Base-by-base conservation (phyloP, 1,140 invertebrate genomes). In the Drosophila paulistorum region DNA sequence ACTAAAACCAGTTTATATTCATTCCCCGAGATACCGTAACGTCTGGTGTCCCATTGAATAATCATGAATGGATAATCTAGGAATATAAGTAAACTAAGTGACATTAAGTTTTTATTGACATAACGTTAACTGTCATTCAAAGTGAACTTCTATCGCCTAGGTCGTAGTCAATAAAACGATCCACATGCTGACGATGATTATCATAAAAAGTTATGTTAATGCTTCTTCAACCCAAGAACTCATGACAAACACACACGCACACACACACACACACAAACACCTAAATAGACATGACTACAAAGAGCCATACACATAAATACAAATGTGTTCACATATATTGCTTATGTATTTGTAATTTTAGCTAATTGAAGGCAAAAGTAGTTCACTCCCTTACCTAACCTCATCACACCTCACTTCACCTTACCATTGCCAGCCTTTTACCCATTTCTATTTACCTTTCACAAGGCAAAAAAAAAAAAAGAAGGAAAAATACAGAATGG, bases 151-250 rank as follows among this genome's bases (percentile, higher is more conserved):
- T 60, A 33, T 58, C 0, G 45, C 14, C 55, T 48, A 17, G 48
- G 48, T 54, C 42, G 37, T 17, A 67, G 76, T 71, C 81, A 83
- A 84, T 83, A 83, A 83, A 83, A 79, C 81, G 81, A 83, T 84
- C 62, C 81, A 80, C 68, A 83, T 83, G 76, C 72, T 51, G 45
- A 51, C 45, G 65, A 58, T 68, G 63, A 83, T 83, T 79, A 83
- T 84, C 72, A 74, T 83, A 83, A 84, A 84, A 83, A 83, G 80
- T 83, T 57, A 83, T 83, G 76, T 84, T 84, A 83, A 84, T 82
- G 68, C 33, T 54, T 23, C 45, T 51, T 51, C 45, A 51, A 51
- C 63, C 33, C 3, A 64, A 54, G 35, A 41, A 11, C 39, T n/a
- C 23, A 23, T 10, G 4, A 14, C 37, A 13, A 13, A 41, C 57